Conservation (phyloP, 2,888 invertebrate species). For the Clanis bilineata region DNA sequence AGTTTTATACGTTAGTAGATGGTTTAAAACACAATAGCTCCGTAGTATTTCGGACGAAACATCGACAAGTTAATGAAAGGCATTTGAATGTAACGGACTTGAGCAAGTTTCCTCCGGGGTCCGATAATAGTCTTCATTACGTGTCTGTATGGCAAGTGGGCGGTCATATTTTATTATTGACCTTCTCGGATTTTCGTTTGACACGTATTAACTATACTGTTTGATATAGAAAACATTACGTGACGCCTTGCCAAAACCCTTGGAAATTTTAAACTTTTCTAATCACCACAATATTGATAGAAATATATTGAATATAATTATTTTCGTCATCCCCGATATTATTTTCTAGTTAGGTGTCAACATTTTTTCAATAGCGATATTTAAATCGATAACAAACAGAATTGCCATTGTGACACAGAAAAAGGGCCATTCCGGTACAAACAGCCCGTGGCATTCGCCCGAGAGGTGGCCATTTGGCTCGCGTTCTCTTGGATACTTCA, state of each 20-base stretch:
- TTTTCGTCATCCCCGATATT: neutral
- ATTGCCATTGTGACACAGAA: constrained; percentile 46
- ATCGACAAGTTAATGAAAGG: constrained; percentile 76
- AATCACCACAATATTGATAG: neutral
- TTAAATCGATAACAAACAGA: neutral
- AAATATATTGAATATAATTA: neutral
- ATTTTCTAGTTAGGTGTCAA: neutral
- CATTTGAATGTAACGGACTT: constrained; percentile 80
- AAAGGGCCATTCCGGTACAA: constrained; percentile 61
- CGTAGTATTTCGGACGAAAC: constrained; percentile 65
- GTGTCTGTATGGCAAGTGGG: constrained; percentile 49
- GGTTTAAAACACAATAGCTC: constrained; percentile 59
- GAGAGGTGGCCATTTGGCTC: constrained; percentile 75
- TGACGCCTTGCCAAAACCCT: neutral
- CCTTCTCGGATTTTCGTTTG: neutral
- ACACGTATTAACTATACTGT: neutral
- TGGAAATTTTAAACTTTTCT: neutral
- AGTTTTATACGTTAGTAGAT: constrained; percentile 35
- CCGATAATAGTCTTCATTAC: constrained; percentile 58
- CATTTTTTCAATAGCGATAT: neutral
- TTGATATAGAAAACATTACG: neutral
- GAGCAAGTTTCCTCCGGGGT: constrained; percentile 71
- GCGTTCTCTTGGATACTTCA: constrained; percentile 61
- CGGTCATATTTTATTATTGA: neutral
- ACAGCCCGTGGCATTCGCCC: constrained; percentile 67